A percentile compares a stretch with the other conserved stretches of the same genome.
Evolutionary conservation across 2,797 vertebrate species (phyloP).

Genomic region (Acanthurus lineatus): DNA sequence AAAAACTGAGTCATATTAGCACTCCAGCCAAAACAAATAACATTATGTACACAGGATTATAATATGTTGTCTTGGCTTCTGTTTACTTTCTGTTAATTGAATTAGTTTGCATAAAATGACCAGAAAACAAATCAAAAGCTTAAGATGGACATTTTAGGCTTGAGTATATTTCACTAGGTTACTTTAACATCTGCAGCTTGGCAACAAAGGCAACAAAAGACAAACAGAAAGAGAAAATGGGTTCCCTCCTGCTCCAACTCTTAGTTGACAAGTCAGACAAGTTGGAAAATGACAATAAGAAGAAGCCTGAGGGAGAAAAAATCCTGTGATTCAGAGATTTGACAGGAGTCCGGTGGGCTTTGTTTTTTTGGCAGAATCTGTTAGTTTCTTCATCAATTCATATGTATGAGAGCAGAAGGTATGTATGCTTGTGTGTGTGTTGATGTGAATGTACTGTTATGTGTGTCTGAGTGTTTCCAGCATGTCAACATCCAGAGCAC

Average conservation of each 20-base stretch:
- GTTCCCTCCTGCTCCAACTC: conserved; percentile 14
- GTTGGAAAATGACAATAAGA: conserved; percentile 37
- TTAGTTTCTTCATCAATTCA: conserved; percentile 20
- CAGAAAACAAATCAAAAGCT: not conserved
- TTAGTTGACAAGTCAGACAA: conserved; percentile 35
- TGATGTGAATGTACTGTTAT: not conserved
- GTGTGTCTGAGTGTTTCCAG: conserved; percentile 16
- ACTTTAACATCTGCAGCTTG: not conserved
- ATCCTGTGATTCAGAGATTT: not conserved
- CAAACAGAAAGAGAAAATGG: not conserved
- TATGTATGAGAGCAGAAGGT: conserved; percentile 5
- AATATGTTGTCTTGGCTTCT: not conserved
- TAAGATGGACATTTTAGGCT: not conserved
- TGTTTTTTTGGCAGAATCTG: conserved; percentile 3
- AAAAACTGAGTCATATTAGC: not conserved
- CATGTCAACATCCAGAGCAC: not conserved
- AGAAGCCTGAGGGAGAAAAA: conserved; percentile 11
- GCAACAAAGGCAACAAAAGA: conserved; percentile 23
- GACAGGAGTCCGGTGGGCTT: not conserved
- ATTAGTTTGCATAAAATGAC: no score
- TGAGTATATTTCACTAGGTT: not conserved
- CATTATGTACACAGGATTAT: no score
- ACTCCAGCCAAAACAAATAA: not conserved
- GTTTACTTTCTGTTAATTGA: not conserved
- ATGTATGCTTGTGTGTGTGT: not conserved